Conservation (phyloP, 2,113 vertebrate genomes). For the Anoura caudifer region DNA sequence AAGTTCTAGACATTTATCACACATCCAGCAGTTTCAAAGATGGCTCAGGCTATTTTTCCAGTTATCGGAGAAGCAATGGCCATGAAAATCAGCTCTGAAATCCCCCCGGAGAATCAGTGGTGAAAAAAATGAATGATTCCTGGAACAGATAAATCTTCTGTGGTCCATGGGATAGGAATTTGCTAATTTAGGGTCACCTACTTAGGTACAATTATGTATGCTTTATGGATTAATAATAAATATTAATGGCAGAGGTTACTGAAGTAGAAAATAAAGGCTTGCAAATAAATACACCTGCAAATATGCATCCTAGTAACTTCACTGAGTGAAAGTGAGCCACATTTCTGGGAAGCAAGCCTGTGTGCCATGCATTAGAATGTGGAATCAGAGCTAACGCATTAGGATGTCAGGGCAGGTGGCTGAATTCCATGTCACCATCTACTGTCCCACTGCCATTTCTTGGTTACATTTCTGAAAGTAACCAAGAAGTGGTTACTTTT, state of each 20-base stretch:
- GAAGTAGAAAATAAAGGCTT: conserved; percentile 46
- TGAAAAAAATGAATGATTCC: neutral
- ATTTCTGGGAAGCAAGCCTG: neutral
- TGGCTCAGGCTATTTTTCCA: conserved; percentile 19
- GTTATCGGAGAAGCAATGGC: conserved; percentile 8
- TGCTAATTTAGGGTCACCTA: conserved; percentile 38
- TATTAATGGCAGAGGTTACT: conserved; percentile 39
- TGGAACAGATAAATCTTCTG: conserved; percentile 25
- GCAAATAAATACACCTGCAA: conserved; percentile 41
- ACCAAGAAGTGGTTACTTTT: too few species aligned
- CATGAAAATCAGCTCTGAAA: conserved; percentile 38
- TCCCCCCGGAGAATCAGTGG: conserved; percentile 17
- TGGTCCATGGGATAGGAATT: neutral
- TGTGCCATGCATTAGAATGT: neutral
- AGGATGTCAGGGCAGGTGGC: neutral
- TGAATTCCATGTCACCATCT: neutral
- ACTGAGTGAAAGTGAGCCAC: neutral
- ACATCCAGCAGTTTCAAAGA: conserved; percentile 28
- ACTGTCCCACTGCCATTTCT: neutral
- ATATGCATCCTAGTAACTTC: neutral
- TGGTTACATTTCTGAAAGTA: conserved; percentile 10
- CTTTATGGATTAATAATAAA: conserved; percentile 45
- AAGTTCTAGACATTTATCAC: conserved; percentile 62
- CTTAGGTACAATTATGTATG: neutral
- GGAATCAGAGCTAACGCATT: neutral